Evolutionary conservation across 2,113 vertebrate species (phyloP), one percentile per base, ranked within the genome.

Genomic region (Silurus asotus): DNA sequence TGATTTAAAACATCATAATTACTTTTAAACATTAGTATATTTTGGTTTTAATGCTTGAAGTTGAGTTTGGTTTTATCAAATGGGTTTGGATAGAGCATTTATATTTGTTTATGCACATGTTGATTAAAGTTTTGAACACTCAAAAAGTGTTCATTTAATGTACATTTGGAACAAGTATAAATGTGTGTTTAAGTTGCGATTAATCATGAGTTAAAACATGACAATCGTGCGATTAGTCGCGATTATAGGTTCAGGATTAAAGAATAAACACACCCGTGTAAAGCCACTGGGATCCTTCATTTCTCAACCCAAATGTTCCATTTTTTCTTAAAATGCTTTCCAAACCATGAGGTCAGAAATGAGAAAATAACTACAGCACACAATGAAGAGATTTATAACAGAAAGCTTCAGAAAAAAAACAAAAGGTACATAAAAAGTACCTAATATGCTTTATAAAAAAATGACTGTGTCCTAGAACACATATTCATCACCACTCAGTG

Each of bases 401-500:
- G 2, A 3, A 3, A 8, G 23, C 51, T 6, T 77, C n/a, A 55
- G 49, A 77, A 55, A 53, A 56, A 9, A 59, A 23, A 64, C 9
- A 11, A n/a, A 53, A 82, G 10, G 25, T 53, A 62, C 13, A 5
- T 6, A 17, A 11, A n/a, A 82, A 17, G 49, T 53, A 62, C 13
- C 8, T 6, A 25, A 62, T 53, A 76, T 62, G 20, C 9, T 72
- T 51, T 20, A 49, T 51, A 74, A 72, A 65, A 55, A 61, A 37
- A 62, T 28, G 4, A 64, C 72, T 25, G 11, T 23, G 45, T 56
- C 55, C 15, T 51, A 48, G 5, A 51, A 20, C 72, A 84, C 9
- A 17, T 51, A 87, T 83, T 23, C 53, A 81, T 80, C 56, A 59
- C 28, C 65, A 72, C 56, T 59, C 17, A 49, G 58, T 51, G 6